Conservation (phyloP, 2,113 vertebrate species). For the Thermophis baileyi region DNA sequence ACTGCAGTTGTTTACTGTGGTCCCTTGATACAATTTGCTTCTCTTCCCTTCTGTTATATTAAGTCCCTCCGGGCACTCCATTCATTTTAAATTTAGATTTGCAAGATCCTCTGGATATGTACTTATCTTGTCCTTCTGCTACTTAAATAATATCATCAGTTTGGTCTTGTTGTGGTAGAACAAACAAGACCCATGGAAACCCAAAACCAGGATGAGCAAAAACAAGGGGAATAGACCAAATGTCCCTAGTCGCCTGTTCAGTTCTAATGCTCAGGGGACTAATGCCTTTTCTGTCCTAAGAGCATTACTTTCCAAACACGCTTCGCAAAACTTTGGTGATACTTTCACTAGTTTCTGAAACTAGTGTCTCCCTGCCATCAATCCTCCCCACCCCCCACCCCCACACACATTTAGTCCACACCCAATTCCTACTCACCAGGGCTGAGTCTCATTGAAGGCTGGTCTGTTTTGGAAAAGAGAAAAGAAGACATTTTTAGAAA, state of each 20-base stretch:
- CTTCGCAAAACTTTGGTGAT: not conserved
- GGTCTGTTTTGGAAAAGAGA: constrained; percentile 47
- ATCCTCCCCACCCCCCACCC: not conserved
- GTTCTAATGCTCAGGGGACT: not conserved
- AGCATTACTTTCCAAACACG: not conserved
- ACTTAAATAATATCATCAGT: not conserved
- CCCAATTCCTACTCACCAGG: constrained; percentile 75
- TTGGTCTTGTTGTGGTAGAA: not conserved
- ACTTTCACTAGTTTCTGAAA: not conserved
- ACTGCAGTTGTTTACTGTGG: not conserved
- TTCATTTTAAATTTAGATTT: not conserved
- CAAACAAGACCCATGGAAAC: not conserved
- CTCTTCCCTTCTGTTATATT: not conserved
- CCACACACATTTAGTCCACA: not conserved
- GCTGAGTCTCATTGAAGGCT: constrained; percentile 76
- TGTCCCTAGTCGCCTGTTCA: not conserved
- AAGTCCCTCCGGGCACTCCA: not conserved
- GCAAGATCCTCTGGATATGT: not conserved
- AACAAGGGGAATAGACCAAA: not conserved
- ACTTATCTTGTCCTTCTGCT: not conserved
- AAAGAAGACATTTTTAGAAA: constrained; percentile 19
- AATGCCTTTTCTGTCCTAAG: not conserved
- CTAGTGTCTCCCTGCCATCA: not conserved
- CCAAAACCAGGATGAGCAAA: not conserved
- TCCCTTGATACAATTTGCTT: not conserved